Evolutionary conservation across 2,797 vertebrate species (phyloP).

Genomic region (Girardinus metallicus): DNA sequence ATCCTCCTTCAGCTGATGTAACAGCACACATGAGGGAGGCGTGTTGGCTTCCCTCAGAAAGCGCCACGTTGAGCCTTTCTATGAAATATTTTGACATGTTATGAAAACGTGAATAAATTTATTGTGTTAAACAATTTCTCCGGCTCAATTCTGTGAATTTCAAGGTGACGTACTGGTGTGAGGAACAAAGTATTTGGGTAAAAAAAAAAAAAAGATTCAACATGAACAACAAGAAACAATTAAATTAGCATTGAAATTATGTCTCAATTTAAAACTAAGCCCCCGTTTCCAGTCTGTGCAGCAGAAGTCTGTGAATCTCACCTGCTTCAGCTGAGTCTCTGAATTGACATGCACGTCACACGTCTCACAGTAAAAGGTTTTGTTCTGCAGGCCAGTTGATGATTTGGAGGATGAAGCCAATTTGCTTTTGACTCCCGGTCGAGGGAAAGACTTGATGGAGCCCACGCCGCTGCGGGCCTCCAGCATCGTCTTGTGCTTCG

Average conservation of each 20-base stretch:
- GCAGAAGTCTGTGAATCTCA: conserved; percentile 39
- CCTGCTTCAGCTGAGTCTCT: conserved; percentile 99
- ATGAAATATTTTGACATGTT: background rate
- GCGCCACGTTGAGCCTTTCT: background rate
- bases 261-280: background rate
- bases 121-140: background rate
- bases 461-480: conserved; percentile 94
- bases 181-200: background rate
- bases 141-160: conserved; percentile 4
- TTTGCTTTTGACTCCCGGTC: conserved; percentile 93
- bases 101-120: conserved; percentile 6
- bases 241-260: background rate
- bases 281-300: background rate
- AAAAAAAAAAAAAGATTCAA: background rate
- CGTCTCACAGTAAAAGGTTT: conserved; percentile 98
- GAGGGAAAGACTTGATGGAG: conserved; percentile 96
- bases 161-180: background rate
- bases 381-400: conserved; percentile 95
- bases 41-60: background rate
- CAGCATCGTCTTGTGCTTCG: conserved; percentile 99
- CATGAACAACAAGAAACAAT: background rate
- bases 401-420: conserved; percentile 81
- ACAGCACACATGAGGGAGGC: background rate
- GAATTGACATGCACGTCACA: conserved; percentile 99
- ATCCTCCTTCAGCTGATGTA: conserved; percentile 14